Evolutionary conservation across 2,797 vertebrate species (phyloP), one percentile per base, ranked within the genome.

Genomic region (Neoniphon sammara): DNA sequence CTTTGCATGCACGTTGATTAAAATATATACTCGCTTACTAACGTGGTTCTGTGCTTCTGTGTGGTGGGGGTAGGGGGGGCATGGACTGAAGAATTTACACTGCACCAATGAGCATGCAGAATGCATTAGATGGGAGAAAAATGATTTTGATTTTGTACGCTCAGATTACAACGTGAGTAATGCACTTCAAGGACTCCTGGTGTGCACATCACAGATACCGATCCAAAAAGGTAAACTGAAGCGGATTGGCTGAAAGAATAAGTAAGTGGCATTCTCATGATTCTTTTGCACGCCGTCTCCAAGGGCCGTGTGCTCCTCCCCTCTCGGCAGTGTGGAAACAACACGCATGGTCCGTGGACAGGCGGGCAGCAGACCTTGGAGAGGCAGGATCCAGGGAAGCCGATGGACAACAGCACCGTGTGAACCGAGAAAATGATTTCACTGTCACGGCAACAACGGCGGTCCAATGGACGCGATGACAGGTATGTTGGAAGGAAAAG

Each of bases 281-380:
- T 85, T 87, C 88, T 90, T 60, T 91, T 20, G 84, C 68, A 1
- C 77, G 42, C 83, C 86, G 91, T 91, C 90, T 91, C 88, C 85
- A 73, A 73, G 90, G 85, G 4, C 78, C 83, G 66, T 8, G 73
- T 61, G 80, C 84, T 20, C 91, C 91, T 85, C 90, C 91, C 83
- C 89, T 75, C 70, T 31, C 78, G 21, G 72, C 79, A 79, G 75
- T 70, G 84, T 85, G 80, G 84, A 77, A 82, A 88, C 88, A 86
- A 86, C 89, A 91, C 90, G 90, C 91, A 84, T 91, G 92, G 89
- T 89, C 70, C 27, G 82, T 21, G 70, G 67, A 76, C 74, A 2
- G 55, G 63, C 86, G 79, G 81, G 88, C 68, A 15, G 36, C 42
- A 44, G 42, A 5, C 14, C 14, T 1, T 14, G 31, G 15, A 20